A percentile compares a stretch with the other conserved stretches of the same genome.
These are phyloP conservation scores for Muscicapa adusta DNA, from an alignment of 2,113 vertebrate species.

Conservation along the genomic window DNA sequence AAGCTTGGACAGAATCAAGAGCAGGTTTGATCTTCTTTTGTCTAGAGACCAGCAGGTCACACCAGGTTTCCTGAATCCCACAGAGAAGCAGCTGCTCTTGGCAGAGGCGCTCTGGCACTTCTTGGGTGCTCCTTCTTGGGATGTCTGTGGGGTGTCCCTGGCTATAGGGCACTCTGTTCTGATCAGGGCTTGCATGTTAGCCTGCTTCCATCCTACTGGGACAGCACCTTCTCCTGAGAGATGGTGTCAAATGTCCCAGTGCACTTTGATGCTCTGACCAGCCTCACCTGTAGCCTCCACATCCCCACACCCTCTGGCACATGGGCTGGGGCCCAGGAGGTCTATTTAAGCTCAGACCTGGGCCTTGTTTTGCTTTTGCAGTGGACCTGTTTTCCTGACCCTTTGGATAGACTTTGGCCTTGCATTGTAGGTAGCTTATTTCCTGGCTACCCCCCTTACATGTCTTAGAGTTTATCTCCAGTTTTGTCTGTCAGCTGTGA, in stretches of 20 bases:
- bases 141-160: accelerated
- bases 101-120: accelerated
- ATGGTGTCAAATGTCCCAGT: neutral
- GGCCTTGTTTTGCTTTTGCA: neutral
- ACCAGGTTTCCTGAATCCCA: neutral
- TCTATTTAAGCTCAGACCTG: neutral
- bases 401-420: neutral
- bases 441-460: accelerated
- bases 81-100: neutral
- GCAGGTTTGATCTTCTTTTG: neutral
- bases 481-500: neutral
- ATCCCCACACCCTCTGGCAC: neutral
- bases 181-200: neutral
- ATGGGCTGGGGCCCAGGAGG: neutral
- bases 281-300: neutral
- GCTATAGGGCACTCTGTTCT: accelerated
- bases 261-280: neutral
- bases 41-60: neutral
- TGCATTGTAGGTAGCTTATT: neutral
- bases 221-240: neutral
- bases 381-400: accelerated
- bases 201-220: neutral
- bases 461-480: neutral
- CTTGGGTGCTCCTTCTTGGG: neutral
- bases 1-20: neutral